Percentiles rank a stretch among this genome's conserved stretches.
These are phyloP conservation scores for Phalera bucephala DNA, from an alignment of 2,888 invertebrate species.

Conservation along the genomic window DNA sequence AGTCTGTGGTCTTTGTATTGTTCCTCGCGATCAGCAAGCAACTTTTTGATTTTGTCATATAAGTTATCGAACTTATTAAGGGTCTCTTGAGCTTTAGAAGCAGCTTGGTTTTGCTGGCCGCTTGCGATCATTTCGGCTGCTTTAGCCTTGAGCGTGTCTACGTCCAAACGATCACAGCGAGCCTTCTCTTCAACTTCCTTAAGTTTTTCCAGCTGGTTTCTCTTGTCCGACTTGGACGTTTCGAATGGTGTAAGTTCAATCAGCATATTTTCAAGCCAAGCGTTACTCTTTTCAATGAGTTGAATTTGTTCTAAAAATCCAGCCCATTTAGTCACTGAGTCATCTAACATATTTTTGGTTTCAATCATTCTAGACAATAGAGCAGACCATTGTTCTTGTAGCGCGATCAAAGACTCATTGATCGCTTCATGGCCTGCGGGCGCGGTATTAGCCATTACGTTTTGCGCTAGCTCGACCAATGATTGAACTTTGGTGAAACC, in stretches of 20 bases:
- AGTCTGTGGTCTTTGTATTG: conserved; percentile 94
- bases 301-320: conserved; percentile 95
- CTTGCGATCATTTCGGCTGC: conserved; percentile 93
- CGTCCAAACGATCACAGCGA: conserved; percentile 94
- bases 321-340: conserved; percentile 95
- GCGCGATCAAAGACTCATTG: conserved; percentile 89
- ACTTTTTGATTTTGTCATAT: conserved; percentile 89
- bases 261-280: conserved; percentile 88
- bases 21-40: conserved; percentile 90
- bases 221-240: conserved; percentile 92
- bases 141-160: conserved; percentile 92
- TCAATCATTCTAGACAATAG: conserved; percentile 94
- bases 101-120: conserved; percentile 92
- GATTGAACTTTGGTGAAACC: conserved; percentile 94
- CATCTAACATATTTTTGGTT: conserved; percentile 93
- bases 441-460: conserved; percentile 95
- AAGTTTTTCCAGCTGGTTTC: conserved; percentile 92
- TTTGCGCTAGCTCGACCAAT: conserved; percentile 95
- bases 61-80: conserved; percentile 92
- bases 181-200: conserved; percentile 94
- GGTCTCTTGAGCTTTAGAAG: conserved; percentile 92
- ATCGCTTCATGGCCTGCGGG: conserved; percentile 94
- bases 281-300: conserved; percentile 91
- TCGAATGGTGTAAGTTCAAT: conserved; percentile 89
- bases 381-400: conserved; percentile 96